A percentile compares a stretch with the other conserved stretches of the same genome.
Conservation (phyloP, 2,888 invertebrate species). For the Neria commutata region DNA sequence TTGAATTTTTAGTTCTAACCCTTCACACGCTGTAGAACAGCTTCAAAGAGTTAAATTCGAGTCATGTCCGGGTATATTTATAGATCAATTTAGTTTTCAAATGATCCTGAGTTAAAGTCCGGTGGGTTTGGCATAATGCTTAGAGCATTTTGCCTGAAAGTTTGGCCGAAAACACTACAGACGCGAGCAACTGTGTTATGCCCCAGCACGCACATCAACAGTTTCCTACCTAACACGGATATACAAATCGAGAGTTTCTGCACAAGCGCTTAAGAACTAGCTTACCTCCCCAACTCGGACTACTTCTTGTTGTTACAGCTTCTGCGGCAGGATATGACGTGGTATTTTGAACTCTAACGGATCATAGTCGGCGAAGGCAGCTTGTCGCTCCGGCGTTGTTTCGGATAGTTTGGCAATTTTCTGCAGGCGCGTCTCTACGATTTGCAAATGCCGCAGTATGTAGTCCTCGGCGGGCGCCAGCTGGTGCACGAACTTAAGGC, state of each 20-base stretch:
- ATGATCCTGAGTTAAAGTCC: no score
- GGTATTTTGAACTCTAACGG: conserved; percentile 52
- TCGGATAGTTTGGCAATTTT: conserved; percentile 56
- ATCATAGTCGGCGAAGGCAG: conserved; percentile 58
- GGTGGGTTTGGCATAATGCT: no score
- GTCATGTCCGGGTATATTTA: background rate
- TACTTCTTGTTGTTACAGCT: background rate
- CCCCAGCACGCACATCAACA: background rate
- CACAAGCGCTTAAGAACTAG: no score
- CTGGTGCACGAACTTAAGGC: conserved; percentile 78
- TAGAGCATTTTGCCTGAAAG: no score
- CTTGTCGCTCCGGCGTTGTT: conserved; percentile 51
- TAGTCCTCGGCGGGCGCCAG: conserved; percentile 91
- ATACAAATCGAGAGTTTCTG: no score
- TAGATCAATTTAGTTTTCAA: no score
- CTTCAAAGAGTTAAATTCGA: background rate
- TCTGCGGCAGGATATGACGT: background rate
- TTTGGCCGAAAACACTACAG: no score
- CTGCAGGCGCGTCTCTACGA: conserved; percentile 67
- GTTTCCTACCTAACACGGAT: no score
- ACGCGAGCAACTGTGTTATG: background rate
- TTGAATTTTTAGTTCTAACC: no score
- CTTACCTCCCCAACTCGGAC: no score
- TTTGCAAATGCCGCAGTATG: conserved; percentile 86
- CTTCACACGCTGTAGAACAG: no score